Evolutionary conservation across 2,113 vertebrate species (phyloP), one percentile per base, ranked within the genome.

Genomic region (Haliaeetus leucogaster): DNA sequence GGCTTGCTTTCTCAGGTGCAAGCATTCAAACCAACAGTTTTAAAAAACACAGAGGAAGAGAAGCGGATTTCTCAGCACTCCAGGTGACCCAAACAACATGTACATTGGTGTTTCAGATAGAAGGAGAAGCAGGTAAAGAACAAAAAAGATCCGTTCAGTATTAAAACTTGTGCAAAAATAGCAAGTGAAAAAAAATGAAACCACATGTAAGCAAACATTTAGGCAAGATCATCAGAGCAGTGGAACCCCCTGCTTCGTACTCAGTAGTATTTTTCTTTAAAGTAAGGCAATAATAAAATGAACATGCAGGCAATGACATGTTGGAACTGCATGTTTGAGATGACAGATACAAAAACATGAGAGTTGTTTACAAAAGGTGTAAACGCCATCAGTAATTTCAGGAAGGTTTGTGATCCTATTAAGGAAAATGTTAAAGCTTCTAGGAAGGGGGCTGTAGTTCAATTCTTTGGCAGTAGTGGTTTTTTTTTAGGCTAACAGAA

Each of bases 381-480:
- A 96, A 96, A 96, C 92, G 13, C 93, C 95, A 96, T 77, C 84
- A 34, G 93, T 88, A 89, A 96, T 95, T 92, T 96, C 93, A 96
- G 96, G 95, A 93, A 95, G 93, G 89, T 92, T 90, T 82, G 95
- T 95, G 96, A 97, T 93, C 94, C 96, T 97, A 98, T 96, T 89
- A 48, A 95, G 96, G 95, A 96, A 97, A 95, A 96, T 94, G 93
- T 97, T 98, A 98, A 98, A 97, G 97, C 97, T 98, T 98, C 97
- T 96, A 97, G 97, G 95, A 70, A 91, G 94, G 97, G 97, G 97
- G 97, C 98, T 98, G 98, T 95, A 97, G 96, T 97, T 96, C 98
- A 98, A 97, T 99, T 99, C 99, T 99, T 99, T 99, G 99, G 99
- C 99, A 99, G 99, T 99, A 99, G 99, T 99, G 98, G 98, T 99